Evolutionary conservation across 2,888 invertebrate genomes (phyloP).

Genomic region (Embidobia sp.): DNA sequence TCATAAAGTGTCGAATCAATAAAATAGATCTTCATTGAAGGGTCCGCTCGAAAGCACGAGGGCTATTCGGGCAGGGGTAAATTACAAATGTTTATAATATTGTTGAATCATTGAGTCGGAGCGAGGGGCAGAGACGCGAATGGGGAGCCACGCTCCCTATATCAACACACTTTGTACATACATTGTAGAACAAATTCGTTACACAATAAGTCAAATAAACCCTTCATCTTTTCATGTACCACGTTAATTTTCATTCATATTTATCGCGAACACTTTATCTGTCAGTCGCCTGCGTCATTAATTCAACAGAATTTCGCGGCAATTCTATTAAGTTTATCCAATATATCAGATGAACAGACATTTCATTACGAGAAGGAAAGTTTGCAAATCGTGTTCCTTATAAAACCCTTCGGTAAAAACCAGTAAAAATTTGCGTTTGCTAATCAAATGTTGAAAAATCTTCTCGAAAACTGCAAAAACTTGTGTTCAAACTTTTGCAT

Average conservation of each 20-base stretch:
- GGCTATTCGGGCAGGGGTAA: constrained; percentile 49
- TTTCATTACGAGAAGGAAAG: constrained; percentile 2
- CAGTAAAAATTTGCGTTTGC: no score
- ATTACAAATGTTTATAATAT: constrained; percentile 63
- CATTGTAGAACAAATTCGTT: constrained; percentile 60
- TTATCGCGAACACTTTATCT: constrained; percentile 34
- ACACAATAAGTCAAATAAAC: constrained; percentile 62
- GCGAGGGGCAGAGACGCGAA: constrained; percentile 31
- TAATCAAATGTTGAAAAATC: no score
- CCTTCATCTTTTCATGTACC: constrained; percentile 52
- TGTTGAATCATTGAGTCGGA: constrained; percentile 61
- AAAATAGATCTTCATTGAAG: constrained; percentile 57
- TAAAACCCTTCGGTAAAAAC: no score
- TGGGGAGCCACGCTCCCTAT: constrained; percentile 51
- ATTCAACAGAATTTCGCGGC: constrained; percentile 1
- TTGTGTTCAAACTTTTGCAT: no score
- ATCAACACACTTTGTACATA: constrained; percentile 56
- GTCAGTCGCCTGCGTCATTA: constrained; percentile 13
- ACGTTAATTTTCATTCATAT: constrained; percentile 49
- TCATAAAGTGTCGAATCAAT: constrained; percentile 59
- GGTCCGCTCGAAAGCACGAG: constrained; percentile 41
- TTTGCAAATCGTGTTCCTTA: not conserved
- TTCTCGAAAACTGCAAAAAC: no score
- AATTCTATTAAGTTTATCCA: constrained; percentile 6
- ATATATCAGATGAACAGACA: not conserved